Evolutionary conservation across 2,888 invertebrate genomes (phyloP).

Genomic region (Allolobophora icterica): DNA sequence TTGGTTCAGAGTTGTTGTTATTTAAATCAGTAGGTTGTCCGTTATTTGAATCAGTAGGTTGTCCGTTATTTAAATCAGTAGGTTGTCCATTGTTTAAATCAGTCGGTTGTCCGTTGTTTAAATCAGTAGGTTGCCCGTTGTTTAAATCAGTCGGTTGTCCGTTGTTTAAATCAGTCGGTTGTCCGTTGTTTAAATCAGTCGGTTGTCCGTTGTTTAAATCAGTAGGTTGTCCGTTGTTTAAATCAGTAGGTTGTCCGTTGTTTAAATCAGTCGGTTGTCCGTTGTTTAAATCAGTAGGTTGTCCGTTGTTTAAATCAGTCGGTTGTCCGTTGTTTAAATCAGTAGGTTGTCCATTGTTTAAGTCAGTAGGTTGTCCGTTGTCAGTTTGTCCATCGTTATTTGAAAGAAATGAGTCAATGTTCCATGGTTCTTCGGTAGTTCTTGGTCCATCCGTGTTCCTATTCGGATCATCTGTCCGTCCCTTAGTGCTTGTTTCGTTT

Average conservation of each 20-base stretch:
- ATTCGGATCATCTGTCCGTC: neutral
- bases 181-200: too few relatives aligned
- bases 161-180: too few relatives aligned
- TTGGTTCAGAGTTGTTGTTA: too few relatives aligned
- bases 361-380: neutral
- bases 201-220: too few relatives aligned
- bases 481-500: neutral
- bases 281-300: neutral
- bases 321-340: neutral
- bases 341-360: too few relatives aligned
- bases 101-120: neutral
- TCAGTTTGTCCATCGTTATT: neutral
- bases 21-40: too few relatives aligned
- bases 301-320: neutral
- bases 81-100: neutral
- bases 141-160: neutral
- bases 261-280: neutral
- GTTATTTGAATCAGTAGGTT: constrained; percentile 4
- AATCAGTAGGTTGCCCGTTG: neutral
- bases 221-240: too few relatives aligned
- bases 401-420: constrained; percentile 6
- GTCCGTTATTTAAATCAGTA: constrained; percentile 5
- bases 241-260: neutral
- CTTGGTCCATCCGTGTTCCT: neutral
- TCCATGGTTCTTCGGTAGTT: neutral